A percentile compares a stretch with the other conserved stretches of the same genome.
Conservation (phyloP, 2,888 invertebrate species). For the Chrysolina oricalcia region DNA sequence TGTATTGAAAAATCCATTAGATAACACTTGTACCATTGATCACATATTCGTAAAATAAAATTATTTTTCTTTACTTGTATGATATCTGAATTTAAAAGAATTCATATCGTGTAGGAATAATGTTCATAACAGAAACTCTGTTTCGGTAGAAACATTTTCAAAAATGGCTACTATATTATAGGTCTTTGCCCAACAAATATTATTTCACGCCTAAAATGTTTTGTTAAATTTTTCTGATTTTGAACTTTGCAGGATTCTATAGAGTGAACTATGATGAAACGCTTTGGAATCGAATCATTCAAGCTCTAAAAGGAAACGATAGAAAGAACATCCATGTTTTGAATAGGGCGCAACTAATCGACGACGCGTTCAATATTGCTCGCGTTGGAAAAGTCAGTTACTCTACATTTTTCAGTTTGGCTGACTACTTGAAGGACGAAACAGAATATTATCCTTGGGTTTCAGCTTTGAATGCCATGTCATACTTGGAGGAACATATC, state of each 20-base stretch:
- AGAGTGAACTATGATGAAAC: slow-evolving; percentile 78
- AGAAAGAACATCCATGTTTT: slow-evolving; percentile 74
- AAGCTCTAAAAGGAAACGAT: slow-evolving; percentile 70
- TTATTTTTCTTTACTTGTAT: no score
- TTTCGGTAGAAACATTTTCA: not conserved
- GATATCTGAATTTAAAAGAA: no score
- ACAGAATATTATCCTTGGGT: slow-evolving; percentile 86
- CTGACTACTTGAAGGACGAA: slow-evolving; percentile 81
- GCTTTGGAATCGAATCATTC: slow-evolving; percentile 74
- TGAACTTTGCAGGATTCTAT: slow-evolving; percentile 75
- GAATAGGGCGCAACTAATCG: slow-evolving; percentile 85
- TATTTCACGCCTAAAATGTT: not conserved
- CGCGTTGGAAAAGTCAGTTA: slow-evolving; percentile 78
- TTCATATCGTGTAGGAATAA: no score
- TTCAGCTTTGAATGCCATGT: slow-evolving; percentile 75
- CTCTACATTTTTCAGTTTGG: slow-evolving; percentile 76
- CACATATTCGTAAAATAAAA: no score
- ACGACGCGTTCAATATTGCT: slow-evolving; percentile 85
- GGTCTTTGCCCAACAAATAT: no score
- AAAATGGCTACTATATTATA: no score
- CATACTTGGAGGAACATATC: slow-evolving; percentile 57
- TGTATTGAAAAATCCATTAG: no score
- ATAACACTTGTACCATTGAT: no score
- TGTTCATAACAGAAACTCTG: not conserved
- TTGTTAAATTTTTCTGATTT: not conserved